Conservation (phyloP, 1,140 invertebrate genomes). For the Manduca sexta region DNA sequence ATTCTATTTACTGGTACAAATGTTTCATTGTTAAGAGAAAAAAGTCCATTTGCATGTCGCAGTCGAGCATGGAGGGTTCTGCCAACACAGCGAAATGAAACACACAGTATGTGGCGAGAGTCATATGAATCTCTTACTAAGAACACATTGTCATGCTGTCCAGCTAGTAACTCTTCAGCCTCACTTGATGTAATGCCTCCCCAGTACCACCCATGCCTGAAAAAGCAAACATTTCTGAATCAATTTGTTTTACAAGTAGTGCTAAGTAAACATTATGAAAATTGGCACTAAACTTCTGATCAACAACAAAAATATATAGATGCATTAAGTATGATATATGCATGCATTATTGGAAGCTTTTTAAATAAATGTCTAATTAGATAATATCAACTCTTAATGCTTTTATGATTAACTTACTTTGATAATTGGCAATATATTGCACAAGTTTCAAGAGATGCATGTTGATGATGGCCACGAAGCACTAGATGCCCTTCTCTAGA, state of each 20-base stretch:
- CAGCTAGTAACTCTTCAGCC: constrained; percentile 61
- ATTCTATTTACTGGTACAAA: constrained; percentile 65
- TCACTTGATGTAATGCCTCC: constrained; percentile 65
- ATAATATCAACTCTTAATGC: no score
- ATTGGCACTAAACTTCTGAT: no score
- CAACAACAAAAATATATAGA: no score
- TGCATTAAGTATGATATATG: no score
- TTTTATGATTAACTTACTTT: constrained; percentile 37
- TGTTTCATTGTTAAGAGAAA: constrained; percentile 67
- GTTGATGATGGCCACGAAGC: constrained; percentile 60
- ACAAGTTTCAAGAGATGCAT: constrained; percentile 59
- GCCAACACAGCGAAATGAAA: constrained; percentile 65
- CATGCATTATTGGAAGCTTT: no score
- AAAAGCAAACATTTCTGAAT: constrained; percentile 8
- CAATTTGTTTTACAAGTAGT: neutral
- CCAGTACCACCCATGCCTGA: constrained; percentile 68
- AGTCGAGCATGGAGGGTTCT: constrained; percentile 60
- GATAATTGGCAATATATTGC: constrained; percentile 64
- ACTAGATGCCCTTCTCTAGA: constrained; percentile 57
- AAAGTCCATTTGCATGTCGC: constrained; percentile 62
- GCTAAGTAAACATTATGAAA: neutral
- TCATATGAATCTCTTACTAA: constrained; percentile 63
- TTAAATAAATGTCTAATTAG: no score
- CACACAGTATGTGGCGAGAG: constrained; percentile 61
- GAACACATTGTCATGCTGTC: constrained; percentile 67